Percentiles rank a stretch among this genome's conserved stretches.
Conservation (phyloP, 2,888 invertebrate species). For the Chrysolina haemoptera region DNA sequence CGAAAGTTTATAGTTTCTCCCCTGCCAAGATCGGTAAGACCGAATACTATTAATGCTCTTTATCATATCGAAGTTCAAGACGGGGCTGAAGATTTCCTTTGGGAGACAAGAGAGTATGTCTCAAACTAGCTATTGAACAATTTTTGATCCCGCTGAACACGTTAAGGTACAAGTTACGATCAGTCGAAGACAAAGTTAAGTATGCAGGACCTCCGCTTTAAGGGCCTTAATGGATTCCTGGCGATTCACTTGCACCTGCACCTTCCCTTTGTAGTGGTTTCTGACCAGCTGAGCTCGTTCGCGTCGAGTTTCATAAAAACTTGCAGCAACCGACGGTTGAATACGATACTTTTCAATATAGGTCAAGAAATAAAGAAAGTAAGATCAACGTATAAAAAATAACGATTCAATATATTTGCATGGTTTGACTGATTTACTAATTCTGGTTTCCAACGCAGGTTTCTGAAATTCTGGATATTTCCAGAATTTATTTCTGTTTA, state of each 20-base stretch:
- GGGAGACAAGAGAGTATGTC: constrained; percentile 35
- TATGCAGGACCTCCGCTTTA: constrained; percentile 46
- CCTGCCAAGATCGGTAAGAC: constrained; percentile 9
- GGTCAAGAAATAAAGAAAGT: background rate
- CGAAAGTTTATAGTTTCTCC: constrained; percentile 18
- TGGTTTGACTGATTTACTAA: no score
- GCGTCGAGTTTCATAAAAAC: background rate
- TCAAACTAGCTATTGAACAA: constrained; percentile 52
- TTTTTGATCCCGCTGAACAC: constrained; percentile 48
- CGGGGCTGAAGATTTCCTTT: constrained; percentile 38
- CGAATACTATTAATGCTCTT: constrained; percentile 44
- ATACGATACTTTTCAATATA: background rate
- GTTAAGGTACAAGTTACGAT: background rate
- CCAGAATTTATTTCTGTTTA: no score
- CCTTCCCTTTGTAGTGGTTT: constrained; percentile 43
- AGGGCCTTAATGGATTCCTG: constrained; percentile 46
- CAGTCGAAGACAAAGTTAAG: constrained; percentile 43
- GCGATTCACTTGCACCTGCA: constrained; percentile 41
- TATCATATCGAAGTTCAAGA: constrained; percentile 38
- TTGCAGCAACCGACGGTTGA: background rate
- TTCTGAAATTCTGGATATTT: no score
- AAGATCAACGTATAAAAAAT: no score
- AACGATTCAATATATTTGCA: no score
- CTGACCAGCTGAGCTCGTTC: constrained; percentile 41
- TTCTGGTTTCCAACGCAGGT: no score